phyloP scores from a whole-genome alignment of 35 echinoderm and acorn worm species.

The Amphiura filiformis region DNA sequence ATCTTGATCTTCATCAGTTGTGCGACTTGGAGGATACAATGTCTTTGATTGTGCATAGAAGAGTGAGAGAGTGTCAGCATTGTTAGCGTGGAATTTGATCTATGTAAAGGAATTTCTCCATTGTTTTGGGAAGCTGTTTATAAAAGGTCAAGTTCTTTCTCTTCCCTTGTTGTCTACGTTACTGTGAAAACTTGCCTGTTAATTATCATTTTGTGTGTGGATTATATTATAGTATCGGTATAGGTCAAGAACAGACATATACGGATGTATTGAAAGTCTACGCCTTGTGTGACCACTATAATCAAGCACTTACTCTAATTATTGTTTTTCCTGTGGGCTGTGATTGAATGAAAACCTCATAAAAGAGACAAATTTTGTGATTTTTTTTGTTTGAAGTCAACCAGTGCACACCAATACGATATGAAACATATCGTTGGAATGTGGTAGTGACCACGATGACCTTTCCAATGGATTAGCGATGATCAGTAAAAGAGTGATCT shows the following conservation, averaged over 20 bases:
- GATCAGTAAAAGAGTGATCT: too few relatives aligned
- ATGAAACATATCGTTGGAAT: too few relatives aligned
- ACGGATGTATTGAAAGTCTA: neutral
- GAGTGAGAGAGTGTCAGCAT: neutral
- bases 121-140: neutral
- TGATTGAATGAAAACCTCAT: neutral
- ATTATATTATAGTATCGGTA: neutral
- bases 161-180: neutral
- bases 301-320: neutral
- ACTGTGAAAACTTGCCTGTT: neutral
- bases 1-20: neutral
- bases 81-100: neutral
- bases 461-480: too few relatives aligned
- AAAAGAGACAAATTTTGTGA: neutral
- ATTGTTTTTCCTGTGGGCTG: neutral
- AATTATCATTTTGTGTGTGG: neutral
- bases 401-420: too few relatives aligned
- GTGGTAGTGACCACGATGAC: too few relatives aligned
- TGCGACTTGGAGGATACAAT: too few relatives aligned
- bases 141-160: neutral
- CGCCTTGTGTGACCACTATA: neutral
- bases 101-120: neutral
- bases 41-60: too few relatives aligned
- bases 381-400: too few relatives aligned
- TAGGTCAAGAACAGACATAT: neutral